Base-by-base conservation (phyloP, 35 echinoderm and acorn worm genomes). In the Eucidaris tribuloides region DNA sequence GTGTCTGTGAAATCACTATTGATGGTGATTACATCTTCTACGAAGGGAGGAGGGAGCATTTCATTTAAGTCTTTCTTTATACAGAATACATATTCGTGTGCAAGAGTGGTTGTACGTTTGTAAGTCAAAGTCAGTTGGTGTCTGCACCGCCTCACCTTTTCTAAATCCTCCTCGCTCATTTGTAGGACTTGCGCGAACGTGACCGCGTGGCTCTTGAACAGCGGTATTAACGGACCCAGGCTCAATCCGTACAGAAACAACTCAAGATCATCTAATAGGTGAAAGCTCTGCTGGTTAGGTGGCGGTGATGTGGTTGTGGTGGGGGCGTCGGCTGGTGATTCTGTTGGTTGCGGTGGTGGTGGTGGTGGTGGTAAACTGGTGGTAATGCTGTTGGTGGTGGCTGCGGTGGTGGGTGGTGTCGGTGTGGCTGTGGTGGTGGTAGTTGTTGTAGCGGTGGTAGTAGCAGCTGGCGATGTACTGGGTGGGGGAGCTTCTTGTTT, bases 181-280 rank as follows among this genome's bases (percentile, higher is more conserved):
- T 84, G 59, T 6, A 96, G 64, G 18, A 96, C 65, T 36, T 81
- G 83, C 25, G 88, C 46, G 83, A 96, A 96, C 20, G 66, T 74
- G 40, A 96, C 56, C 45, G 82, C 61, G 13, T 96, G 93, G 5
- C 81, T 33, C 35, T 62, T 84, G 44, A 96, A 96, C 20, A 87
- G 25, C 44, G 88, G 84, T 37, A 91, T 68, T 27, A 96, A 80
- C 18, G 86, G 64, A 3, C 89, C 78, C 32, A 96, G 89, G 31
- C 91, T 84, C 19, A 96, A 62, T 22, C 93, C 93, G 80, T 78
- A 96, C 17, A 96, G 62, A 42, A 96, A 96, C 38, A 96, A 77
- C 38, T 91, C 93, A 6, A 96, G 88, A 46, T 96, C 93, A 42
- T 92, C 82, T 74, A 74, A 40, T 27, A 74, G 35, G 30, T 74